phyloP scores from a whole-genome alignment of 2,113 vertebrate genomes.

The Hyperoodon ampullatus region DNA sequence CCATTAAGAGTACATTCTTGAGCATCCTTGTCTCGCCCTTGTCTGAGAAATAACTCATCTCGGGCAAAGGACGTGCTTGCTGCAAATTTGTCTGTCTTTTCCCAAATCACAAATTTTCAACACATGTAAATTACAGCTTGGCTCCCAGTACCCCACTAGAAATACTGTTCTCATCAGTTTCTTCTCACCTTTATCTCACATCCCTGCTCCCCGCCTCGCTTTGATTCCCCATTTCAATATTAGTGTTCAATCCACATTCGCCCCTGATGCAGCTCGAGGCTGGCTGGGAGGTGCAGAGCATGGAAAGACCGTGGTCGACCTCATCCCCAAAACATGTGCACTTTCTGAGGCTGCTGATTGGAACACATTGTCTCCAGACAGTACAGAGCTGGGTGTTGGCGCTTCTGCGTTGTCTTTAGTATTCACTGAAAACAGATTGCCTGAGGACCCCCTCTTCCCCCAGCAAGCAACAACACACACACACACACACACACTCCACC shows the following conservation, averaged over 20 bases:
- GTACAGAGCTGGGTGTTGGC: background rate
- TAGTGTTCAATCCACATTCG: slow-evolving; percentile 78
- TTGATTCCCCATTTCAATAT: background rate
- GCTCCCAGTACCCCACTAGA: background rate
- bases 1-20: background rate
- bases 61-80: background rate
- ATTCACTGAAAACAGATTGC: slow-evolving; percentile 61
- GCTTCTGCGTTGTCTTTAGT: background rate
- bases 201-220: background rate
- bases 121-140: background rate
- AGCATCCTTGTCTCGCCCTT: background rate
- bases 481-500: background rate
- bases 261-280: slow-evolving; percentile 93
- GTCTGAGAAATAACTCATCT: background rate
- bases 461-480: background rate
- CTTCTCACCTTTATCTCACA: background rate
- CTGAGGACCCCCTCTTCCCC: background rate
- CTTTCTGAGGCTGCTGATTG: background rate
- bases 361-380: slow-evolving; percentile 50
- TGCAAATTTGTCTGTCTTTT: background rate
- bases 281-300: slow-evolving; percentile 90
- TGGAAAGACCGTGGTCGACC: slow-evolving; percentile 91
- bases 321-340: slow-evolving; percentile 84
- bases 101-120: slow-evolving; percentile 12
- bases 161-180: background rate